Conservation (phyloP, 1,140 invertebrate species). For the Drosophila mauritiana region DNA sequence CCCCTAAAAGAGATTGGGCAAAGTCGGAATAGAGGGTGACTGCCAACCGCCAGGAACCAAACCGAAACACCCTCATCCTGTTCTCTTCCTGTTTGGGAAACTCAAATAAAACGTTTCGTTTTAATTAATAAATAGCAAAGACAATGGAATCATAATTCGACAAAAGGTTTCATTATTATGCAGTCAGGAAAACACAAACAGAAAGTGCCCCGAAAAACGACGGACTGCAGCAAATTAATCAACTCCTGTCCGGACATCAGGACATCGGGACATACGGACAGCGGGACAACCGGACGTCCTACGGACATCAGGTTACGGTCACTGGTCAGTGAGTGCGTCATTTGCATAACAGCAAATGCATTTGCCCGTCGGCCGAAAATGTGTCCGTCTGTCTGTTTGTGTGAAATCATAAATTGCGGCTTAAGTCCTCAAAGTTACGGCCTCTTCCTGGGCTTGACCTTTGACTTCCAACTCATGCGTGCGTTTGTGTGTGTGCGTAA, state of each 20-base stretch:
- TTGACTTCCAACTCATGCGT: constrained; percentile 30
- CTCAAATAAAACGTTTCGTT: constrained; percentile 44
- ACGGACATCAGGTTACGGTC: constrained; percentile 24
- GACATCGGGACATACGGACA: background rate
- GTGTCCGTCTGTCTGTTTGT: constrained; percentile 51
- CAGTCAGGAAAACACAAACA: constrained; percentile 49
- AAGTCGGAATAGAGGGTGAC: background rate
- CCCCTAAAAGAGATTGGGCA: constrained; percentile 15
- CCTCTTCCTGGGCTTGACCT: constrained; percentile 24
- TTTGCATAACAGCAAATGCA: constrained; percentile 70
- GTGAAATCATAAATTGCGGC: constrained; percentile 53
- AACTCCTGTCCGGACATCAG: constrained; percentile 40
- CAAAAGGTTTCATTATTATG: constrained; percentile 54
- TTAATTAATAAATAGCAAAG: constrained; percentile 70
- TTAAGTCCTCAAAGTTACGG: constrained; percentile 53
- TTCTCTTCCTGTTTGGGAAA: constrained; percentile 12
- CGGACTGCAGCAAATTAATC: constrained; percentile 65
- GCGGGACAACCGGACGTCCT: background rate
- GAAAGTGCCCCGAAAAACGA: constrained; percentile 39
- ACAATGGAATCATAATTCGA: constrained; percentile 40
- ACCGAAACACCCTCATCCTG: constrained; percentile 1
- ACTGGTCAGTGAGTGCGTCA: constrained; percentile 58
- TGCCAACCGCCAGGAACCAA: background rate
- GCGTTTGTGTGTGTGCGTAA: background rate
- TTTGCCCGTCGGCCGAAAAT: constrained; percentile 9